A percentile compares a stretch with the other conserved stretches of the same genome.
phyloP scores from a whole-genome alignment of 2,888 invertebrate genomes.

The Diogma glabrata region DNA sequence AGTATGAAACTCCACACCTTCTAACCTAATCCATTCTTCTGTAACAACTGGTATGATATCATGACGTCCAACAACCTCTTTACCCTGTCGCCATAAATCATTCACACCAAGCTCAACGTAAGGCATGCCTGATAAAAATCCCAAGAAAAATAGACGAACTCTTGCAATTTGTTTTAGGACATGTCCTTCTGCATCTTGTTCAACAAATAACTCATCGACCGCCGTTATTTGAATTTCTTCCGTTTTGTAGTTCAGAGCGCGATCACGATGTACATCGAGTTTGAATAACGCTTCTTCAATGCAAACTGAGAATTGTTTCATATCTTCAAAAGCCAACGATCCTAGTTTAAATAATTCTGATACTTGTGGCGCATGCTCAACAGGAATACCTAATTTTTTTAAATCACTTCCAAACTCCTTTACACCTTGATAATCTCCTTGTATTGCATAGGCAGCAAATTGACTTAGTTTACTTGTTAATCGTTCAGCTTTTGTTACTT shows the following conservation, averaged over 20 bases:
- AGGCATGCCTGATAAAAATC: slow-evolving; percentile 93
- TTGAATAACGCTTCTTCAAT: slow-evolving; percentile 90
- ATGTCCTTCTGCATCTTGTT: slow-evolving; percentile 73
- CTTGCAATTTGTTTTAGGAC: slow-evolving; percentile 86
- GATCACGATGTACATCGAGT: slow-evolving; percentile 72
- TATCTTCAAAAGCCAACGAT: slow-evolving; percentile 74
- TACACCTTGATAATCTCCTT: slow-evolving; percentile 85
- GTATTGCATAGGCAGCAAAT: slow-evolving; percentile 88
- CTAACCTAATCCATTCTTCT: slow-evolving; percentile 97
- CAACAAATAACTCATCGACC: slow-evolving; percentile 85
- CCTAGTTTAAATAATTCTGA: slow-evolving; percentile 95
- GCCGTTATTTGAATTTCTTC: slow-evolving; percentile 91
- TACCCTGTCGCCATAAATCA: slow-evolving; percentile 95
- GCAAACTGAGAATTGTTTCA: slow-evolving; percentile 81
- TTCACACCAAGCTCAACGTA: slow-evolving; percentile 95
- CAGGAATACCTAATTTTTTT: slow-evolving; percentile 85
- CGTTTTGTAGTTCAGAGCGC: slow-evolving; percentile 86
- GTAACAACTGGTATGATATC: slow-evolving; percentile 98
- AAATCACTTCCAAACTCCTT: slow-evolving; percentile 89
- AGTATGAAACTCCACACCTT: slow-evolving; percentile 87
- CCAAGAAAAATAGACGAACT: slow-evolving; percentile 89
- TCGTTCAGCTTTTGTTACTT: slow-evolving; percentile 86
- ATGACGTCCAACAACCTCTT: slow-evolving; percentile 96
- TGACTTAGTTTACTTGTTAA: slow-evolving; percentile 84
- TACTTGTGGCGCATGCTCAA: slow-evolving; percentile 94